Evolutionary conservation across 2,888 invertebrate species (phyloP).

Genomic region (Volucella inflata): DNA sequence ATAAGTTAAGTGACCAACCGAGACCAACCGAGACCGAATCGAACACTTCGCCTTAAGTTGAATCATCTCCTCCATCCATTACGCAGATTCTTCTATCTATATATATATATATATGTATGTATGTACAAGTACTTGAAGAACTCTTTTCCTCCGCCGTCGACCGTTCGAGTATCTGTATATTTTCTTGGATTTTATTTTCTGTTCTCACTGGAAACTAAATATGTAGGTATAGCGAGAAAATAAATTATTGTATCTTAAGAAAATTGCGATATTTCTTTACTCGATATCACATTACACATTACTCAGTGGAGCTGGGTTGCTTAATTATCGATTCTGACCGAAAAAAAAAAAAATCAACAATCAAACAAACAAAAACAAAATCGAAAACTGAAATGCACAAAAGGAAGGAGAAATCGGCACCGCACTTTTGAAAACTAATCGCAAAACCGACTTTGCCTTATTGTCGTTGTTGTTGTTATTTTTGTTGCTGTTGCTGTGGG

Average conservation of each 20-base stretch:
- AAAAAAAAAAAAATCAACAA: conserved; percentile 47
- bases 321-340: conserved; percentile 51
- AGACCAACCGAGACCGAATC: not conserved
- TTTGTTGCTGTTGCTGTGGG: too few species aligned
- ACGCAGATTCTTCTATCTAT: not conserved
- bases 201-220: not conserved
- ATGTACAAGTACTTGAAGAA: too few species aligned
- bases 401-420: conserved; percentile 70
- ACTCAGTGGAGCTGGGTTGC: not conserved
- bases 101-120: too few species aligned
- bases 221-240: not conserved
- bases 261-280: conserved; percentile 20
- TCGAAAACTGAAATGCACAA: conserved; percentile 49
- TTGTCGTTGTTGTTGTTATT: too few species aligned
- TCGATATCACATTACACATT: conserved; percentile 34
- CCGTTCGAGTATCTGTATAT: not conserved
- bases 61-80: conserved; percentile 29
- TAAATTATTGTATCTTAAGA: conserved; percentile 30
- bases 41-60: conserved; percentile 2
- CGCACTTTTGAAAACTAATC: conserved; percentile 45
- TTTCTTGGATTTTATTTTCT: conserved; percentile 4
- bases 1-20: conserved; percentile 58
- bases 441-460: not conserved
- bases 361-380: conserved; percentile 39
- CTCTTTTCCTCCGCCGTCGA: too few species aligned